Conservation (phyloP, 2,888 invertebrate species). For the Molorchus minor region DNA sequence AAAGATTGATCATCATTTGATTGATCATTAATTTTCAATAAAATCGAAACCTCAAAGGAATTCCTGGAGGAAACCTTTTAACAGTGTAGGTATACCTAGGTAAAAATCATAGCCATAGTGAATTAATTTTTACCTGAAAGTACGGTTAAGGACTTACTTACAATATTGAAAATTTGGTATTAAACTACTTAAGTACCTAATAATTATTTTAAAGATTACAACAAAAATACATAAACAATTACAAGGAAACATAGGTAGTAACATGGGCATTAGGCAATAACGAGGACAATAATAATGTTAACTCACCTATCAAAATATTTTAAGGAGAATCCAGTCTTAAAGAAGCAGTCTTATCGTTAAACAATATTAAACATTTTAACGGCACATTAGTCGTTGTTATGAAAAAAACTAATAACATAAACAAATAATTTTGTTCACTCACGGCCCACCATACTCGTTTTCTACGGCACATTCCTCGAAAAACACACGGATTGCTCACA, state of each 20-base stretch:
- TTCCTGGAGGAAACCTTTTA: no score
- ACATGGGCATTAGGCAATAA: not conserved
- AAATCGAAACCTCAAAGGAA: no score
- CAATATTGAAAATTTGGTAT: no score
- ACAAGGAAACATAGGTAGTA: not conserved
- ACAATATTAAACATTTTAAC: slow-evolving; percentile 22
- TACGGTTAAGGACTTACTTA: no score
- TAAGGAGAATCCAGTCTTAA: slow-evolving; percentile 33
- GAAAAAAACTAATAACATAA: slow-evolving; percentile 31
- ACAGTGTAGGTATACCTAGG: no score
- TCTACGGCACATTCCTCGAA: slow-evolving; percentile 21
- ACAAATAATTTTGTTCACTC: slow-evolving; percentile 34
- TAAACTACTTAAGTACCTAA: no score
- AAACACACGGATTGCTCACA: slow-evolving; percentile 14
- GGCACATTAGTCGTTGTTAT: slow-evolving; percentile 21
- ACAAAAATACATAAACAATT: slow-evolving; percentile 5
- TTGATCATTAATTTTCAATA: no score
- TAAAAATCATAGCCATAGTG: no score
- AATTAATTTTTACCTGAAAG: no score
- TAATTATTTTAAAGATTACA: no score
- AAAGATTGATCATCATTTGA: no score
- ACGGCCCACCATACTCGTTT: slow-evolving; percentile 32
- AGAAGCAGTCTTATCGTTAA: slow-evolving; percentile 34
- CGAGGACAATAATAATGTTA: no score
- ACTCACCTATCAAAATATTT: slow-evolving; percentile 21